These are phyloP conservation scores for Mythimna lalbum DNA, from an alignment of 2,888 invertebrate species.

Conservation along the genomic window DNA sequence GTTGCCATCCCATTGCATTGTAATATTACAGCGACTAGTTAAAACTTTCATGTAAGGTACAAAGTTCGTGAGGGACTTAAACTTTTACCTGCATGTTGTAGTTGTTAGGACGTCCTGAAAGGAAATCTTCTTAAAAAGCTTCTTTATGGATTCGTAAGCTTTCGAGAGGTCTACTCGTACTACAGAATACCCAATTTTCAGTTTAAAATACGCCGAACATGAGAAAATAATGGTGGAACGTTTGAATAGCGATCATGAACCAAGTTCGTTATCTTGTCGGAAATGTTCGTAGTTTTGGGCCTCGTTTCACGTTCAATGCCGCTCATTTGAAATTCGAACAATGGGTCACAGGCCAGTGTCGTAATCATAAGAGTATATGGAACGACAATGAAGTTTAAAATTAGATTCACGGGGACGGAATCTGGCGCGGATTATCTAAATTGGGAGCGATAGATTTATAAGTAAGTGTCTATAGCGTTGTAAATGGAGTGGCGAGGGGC, in stretches of 20 bases:
- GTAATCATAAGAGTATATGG: slow-evolving; percentile 52
- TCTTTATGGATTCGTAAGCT: slow-evolving; percentile 37
- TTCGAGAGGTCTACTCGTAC: slow-evolving; percentile 29
- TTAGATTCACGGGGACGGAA: slow-evolving; percentile 47
- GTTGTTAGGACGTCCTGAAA: slow-evolving; percentile 48
- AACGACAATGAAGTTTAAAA: slow-evolving; percentile 44
- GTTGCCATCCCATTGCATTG: slow-evolving; percentile 26
- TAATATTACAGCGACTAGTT: slow-evolving; percentile 53
- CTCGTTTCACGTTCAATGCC: slow-evolving; percentile 51
- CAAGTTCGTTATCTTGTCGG: slow-evolving; percentile 57
- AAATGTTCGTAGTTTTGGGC: slow-evolving; percentile 54
- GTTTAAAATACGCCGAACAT: slow-evolving; percentile 43
- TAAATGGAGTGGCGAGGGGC: slow-evolving; percentile 44
- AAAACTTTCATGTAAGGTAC: slow-evolving; percentile 57
- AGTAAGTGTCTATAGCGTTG: slow-evolving; percentile 50
- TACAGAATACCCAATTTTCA: slow-evolving; percentile 45
- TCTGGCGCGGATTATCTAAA: slow-evolving; percentile 53
- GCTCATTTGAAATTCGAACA: slow-evolving; percentile 55
- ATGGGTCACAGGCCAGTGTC: slow-evolving; percentile 54
- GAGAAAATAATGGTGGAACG: slow-evolving; percentile 40
- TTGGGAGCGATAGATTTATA: slow-evolving; percentile 57
- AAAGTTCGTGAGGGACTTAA: slow-evolving; percentile 52
- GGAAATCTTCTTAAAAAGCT: slow-evolving; percentile 51
- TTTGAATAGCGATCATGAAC: slow-evolving; percentile 57
- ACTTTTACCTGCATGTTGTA: slow-evolving; percentile 57